These are phyloP conservation scores for Acleris literana DNA, from an alignment of 2,888 invertebrate species.

Conservation along the genomic window DNA sequence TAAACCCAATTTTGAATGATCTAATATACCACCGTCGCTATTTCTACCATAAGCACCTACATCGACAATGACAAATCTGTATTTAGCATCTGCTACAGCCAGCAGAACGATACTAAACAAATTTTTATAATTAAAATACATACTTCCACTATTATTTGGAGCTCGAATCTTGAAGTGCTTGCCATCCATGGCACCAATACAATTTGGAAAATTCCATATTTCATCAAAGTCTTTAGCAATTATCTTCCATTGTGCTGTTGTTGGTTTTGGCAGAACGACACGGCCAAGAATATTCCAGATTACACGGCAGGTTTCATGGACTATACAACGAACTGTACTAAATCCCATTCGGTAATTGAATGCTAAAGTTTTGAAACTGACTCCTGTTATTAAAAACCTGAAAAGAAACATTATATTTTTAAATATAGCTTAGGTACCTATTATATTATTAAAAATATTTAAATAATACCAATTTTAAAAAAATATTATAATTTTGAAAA, in stretches of 20 bases:
- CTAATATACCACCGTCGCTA: conserved; percentile 7
- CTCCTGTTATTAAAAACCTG: conserved; percentile 40
- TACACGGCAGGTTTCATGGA: conserved; percentile 33
- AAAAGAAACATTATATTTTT: conserved; percentile 39
- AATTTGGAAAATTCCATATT: conserved; percentile 4
- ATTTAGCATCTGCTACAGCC: conserved; percentile 16
- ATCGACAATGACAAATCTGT: conserved; percentile 17
- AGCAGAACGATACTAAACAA: conserved; percentile 6
- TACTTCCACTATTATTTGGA: conserved; percentile 11
- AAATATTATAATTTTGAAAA: conserved; percentile 18
- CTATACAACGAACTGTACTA: conserved; percentile 38
- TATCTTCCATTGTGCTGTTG: conserved; percentile 29
- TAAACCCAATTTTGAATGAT: conserved; percentile 5
- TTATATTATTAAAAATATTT: conserved; percentile 37
- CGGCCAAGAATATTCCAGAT: conserved; percentile 1
- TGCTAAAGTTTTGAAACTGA: conserved; percentile 40
- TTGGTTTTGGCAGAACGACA: conserved; percentile 17
- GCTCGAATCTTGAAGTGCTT: conserved; percentile 18
- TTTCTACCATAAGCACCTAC: conserved; percentile 19
- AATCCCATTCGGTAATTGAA: conserved; percentile 41
- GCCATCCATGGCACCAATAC: no score
- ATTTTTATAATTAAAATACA: conserved; percentile 3
- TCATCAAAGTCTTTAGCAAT: conserved; percentile 25
- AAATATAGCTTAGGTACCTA: conserved; percentile 40
- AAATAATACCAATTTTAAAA: conserved; percentile 37